Conservation (phyloP, 1,140 invertebrate species). For the Pseudomyrmex pallidus region DNA sequence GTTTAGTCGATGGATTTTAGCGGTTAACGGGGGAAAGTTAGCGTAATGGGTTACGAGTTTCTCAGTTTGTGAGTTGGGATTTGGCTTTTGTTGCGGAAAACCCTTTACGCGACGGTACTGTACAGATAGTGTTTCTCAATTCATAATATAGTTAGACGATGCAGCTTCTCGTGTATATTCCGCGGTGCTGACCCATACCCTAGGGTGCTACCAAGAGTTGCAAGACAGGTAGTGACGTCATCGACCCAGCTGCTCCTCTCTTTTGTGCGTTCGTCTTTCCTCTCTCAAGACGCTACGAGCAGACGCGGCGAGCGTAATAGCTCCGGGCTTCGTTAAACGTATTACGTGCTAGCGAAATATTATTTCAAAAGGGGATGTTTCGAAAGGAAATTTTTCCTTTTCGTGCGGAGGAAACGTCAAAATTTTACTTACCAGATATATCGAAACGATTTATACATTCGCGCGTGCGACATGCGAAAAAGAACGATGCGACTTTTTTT, state of each 20-base stretch:
- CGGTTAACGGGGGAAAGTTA: constrained; percentile 15
- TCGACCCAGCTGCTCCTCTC: constrained; percentile 76
- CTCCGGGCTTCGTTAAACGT: constrained; percentile 45
- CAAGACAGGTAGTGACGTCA: constrained; percentile 83
- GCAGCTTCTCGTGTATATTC: constrained; percentile 40
- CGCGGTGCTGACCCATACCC: constrained; percentile 78
- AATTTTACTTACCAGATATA: background rate
- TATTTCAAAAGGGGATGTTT: constrained; percentile 15
- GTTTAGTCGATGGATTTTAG: background rate
- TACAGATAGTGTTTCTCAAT: constrained; percentile 61
- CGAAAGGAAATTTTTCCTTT: constrained; percentile 5
- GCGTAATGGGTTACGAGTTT: constrained; percentile 22
- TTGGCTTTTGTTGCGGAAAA: constrained; percentile 39
- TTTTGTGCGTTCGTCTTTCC: constrained; percentile 64
- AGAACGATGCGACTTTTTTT: no score
- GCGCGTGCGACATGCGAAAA: no score
- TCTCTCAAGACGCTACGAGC: constrained; percentile 32
- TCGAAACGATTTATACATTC: no score
- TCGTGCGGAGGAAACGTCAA: background rate
- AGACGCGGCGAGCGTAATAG: constrained; percentile 34
- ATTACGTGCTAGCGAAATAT: constrained; percentile 29
- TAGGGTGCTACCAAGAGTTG: constrained; percentile 73
- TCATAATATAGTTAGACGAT: constrained; percentile 56
- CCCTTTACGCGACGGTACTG: constrained; percentile 6
- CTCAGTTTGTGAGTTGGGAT: constrained; percentile 3